Base-by-base conservation (phyloP, 2,113 vertebrate genomes). In the Tenebrosternarchus preto region DNA sequence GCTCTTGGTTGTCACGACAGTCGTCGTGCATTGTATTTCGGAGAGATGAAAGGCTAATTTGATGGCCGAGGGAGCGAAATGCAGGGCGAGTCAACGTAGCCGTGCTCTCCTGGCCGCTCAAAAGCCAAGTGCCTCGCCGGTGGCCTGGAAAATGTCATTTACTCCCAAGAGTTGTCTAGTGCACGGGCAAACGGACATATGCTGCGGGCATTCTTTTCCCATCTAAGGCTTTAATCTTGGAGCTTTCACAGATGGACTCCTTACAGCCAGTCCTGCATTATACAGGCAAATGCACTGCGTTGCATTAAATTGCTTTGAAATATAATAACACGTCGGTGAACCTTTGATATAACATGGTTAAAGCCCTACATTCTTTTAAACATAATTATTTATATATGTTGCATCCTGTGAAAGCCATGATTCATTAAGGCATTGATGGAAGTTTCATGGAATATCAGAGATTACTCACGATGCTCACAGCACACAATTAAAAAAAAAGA, bases 21-120 rank as follows among this genome's bases (percentile, higher is more conserved):
- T 70, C 53, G 43, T 59, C 27, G 43, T 36, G 56, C 12, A n/a
- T 19, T 11, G 43, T 61, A 39, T 46, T 69, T 43, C 63, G 63
- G 33, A 53, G 73, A 70, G 76, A 77, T 60, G 59, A 81, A 82
- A 46, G n/a, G 79, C 74, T 83, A 75, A 83, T 82, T 79, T 75
- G 76, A 31, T 46, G 73, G 80, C 19, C 12, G 27, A 31, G 59
- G 73, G 66, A 56, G 74, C 22, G 25, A 78, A 70, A 66, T 25
- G 6, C 33, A 29, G 50, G 27, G 46, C 60, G 46, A 79, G 61
- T 81, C 81, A 81, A 82, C 79, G 36, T 20, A 27, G 63, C 36
- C 22, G 61, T 15, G 3, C 70, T 78, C 72, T 33, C 70, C 55
- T 50, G 31, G 43, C 43, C 43, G 43, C 7, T 1, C 2, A 2